Conservation (phyloP, 2,113 vertebrate genomes). For the Choloepus hoffmanni region DNA sequence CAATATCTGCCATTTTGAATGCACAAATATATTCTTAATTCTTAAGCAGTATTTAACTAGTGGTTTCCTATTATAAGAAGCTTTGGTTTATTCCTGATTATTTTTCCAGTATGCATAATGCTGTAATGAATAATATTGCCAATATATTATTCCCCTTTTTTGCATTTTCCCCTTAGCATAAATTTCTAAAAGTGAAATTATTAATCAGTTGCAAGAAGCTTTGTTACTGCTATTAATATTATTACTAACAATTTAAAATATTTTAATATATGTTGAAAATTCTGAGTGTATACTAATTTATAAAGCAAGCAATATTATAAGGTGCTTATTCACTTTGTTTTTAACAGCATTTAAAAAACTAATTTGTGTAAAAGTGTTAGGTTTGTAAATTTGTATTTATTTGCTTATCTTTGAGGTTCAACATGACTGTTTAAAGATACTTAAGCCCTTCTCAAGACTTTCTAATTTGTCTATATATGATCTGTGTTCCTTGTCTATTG, state of each 20-base stretch:
- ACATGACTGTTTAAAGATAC: background rate
- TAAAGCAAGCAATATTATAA: background rate
- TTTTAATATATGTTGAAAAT: slow-evolving; percentile 5
- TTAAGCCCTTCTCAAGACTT: background rate
- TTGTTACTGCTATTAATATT: background rate
- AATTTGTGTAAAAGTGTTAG: background rate
- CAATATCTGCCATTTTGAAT: background rate
- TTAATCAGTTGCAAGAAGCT: background rate
- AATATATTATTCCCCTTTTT: background rate
- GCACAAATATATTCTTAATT: background rate
- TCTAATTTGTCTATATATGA: background rate
- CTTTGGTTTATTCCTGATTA: background rate
- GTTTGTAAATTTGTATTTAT: background rate
- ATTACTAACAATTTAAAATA: background rate
- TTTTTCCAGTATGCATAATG: background rate
- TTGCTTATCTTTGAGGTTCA: background rate
- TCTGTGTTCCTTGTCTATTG: background rate
- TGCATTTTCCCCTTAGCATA: background rate
- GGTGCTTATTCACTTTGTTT: background rate
- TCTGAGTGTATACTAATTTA: background rate
- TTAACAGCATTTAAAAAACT: background rate
- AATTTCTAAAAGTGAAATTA: background rate
- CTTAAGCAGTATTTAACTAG: background rate
- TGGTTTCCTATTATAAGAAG: background rate
- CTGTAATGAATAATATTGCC: background rate